Evolutionary conservation across 2,888 invertebrate species (phyloP).

Genomic region (Cosmopolites sordidus): DNA sequence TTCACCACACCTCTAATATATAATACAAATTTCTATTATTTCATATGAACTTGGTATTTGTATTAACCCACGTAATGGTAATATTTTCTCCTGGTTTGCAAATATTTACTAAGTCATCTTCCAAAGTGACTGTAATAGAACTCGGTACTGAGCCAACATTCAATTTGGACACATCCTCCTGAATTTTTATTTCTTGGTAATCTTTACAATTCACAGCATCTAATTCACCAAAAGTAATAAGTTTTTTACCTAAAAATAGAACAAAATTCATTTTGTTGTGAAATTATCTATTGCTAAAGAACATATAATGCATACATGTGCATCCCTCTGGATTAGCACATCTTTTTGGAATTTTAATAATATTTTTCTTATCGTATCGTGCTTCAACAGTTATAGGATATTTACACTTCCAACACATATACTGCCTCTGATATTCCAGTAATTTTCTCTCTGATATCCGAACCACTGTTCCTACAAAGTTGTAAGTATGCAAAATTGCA

Average conservation of each 20-base stretch:
- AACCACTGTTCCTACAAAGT: slow-evolving; percentile 68
- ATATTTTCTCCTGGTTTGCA: slow-evolving; percentile 90
- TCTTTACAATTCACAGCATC: slow-evolving; percentile 67
- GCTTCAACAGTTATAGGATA: slow-evolving; percentile 62
- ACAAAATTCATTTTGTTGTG: neutral
- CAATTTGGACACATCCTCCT: slow-evolving; percentile 74
- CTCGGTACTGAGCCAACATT: slow-evolving; percentile 69
- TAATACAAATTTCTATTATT: neutral
- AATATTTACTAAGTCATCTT: slow-evolving; percentile 80
- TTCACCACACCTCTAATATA: slow-evolving; percentile 67
- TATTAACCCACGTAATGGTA: slow-evolving; percentile 63
- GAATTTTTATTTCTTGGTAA: slow-evolving; percentile 81
- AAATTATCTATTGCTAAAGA: too few species aligned
- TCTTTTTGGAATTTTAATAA: slow-evolving; percentile 48
- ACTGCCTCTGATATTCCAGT: slow-evolving; percentile 70
- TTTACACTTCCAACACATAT: slow-evolving; percentile 74
- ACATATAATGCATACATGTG: slow-evolving; percentile 19
- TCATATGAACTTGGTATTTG: neutral
- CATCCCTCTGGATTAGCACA: slow-evolving; percentile 59
- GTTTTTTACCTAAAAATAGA: slow-evolving; percentile 55
- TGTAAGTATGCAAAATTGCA: neutral
- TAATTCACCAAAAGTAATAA: slow-evolving; percentile 52
- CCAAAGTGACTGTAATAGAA: slow-evolving; percentile 71
- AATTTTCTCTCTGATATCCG: slow-evolving; percentile 70
- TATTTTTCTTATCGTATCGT: slow-evolving; percentile 55